Conservation (phyloP, 2,888 invertebrate species). For the Lasioglossum marginatum region DNA sequence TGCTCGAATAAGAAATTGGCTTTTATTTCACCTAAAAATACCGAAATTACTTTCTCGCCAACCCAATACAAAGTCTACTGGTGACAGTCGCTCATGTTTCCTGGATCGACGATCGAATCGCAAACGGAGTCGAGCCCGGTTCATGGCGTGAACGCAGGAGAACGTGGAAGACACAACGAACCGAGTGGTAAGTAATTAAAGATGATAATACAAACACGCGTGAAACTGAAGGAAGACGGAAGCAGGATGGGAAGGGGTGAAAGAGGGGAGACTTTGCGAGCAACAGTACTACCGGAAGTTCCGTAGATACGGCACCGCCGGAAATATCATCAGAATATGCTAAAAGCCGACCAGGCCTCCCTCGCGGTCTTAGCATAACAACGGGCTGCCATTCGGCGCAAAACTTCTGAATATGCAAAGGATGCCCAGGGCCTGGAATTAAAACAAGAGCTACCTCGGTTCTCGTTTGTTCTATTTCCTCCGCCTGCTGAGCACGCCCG, state of each 20-base stretch:
- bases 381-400: constrained; percentile 78
- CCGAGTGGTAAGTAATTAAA: constrained; percentile 73
- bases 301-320: constrained; percentile 66
- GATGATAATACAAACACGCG: constrained; percentile 74
- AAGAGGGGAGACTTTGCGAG: constrained; percentile 17
- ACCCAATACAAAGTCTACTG: no score
- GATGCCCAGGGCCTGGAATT: constrained; percentile 59
- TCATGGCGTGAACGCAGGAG: background rate
- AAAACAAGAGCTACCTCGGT: constrained; percentile 65
- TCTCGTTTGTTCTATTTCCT: constrained; percentile 22
- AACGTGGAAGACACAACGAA: constrained; percentile 59
- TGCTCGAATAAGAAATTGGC: no score
- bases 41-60: no score
- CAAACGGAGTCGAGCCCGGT: background rate
- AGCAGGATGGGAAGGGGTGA: background rate
- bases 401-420: constrained; percentile 80
- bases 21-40: no score
- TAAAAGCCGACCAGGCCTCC: constrained; percentile 75
- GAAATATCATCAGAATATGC: constrained; percentile 81
- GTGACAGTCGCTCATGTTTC: background rate
- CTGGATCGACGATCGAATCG: background rate
- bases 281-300: constrained; percentile 56
- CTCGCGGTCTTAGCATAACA: constrained; percentile 81
- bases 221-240: constrained; percentile 39
- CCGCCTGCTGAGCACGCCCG: background rate